Conservation (phyloP, 2,888 invertebrate genomes). For the Cataglyphis altisquamis region DNA sequence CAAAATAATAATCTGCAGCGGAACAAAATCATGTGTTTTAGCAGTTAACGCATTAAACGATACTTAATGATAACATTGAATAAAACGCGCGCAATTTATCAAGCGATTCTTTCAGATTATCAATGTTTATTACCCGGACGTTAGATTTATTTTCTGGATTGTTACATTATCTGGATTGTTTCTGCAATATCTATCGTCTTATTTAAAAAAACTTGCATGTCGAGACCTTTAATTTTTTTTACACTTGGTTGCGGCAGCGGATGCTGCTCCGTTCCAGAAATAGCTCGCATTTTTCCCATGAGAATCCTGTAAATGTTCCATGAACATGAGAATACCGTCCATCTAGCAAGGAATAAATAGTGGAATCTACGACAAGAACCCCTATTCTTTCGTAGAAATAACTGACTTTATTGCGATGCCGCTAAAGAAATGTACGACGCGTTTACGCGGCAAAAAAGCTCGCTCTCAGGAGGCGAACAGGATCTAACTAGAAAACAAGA, state of each 20-base stretch:
- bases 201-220: conserved; percentile 3
- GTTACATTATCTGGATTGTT: conserved; percentile 18
- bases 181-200: conserved; percentile 7
- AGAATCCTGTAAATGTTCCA: conserved; percentile 74
- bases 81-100: not conserved
- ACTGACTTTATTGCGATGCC: conserved; percentile 39
- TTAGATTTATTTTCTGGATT: conserved; percentile 9
- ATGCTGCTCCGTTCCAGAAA: conserved; percentile 67
- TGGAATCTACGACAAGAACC: conserved; percentile 68
- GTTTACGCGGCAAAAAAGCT: conserved; percentile 51
- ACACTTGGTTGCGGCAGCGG: conserved; percentile 38
- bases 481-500: conserved; percentile 63
- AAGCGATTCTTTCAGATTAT: not conserved
- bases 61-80: conserved; percentile 8
- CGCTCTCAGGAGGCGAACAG: conserved; percentile 32
- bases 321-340: conserved; percentile 69
- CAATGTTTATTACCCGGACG: not conserved
- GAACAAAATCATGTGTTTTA: conserved; percentile 15
- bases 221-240: conserved; percentile 46
- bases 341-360: conserved; percentile 60
- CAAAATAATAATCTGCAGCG: conserved; percentile 9
- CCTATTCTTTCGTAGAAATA: conserved; percentile 67
- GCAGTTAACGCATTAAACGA: conserved; percentile 35
- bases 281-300: conserved; percentile 68
- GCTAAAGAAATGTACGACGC: conserved; percentile 58